phyloP scores from a whole-genome alignment of 2,797 vertebrate genomes.

The Falco peregrinus region DNA sequence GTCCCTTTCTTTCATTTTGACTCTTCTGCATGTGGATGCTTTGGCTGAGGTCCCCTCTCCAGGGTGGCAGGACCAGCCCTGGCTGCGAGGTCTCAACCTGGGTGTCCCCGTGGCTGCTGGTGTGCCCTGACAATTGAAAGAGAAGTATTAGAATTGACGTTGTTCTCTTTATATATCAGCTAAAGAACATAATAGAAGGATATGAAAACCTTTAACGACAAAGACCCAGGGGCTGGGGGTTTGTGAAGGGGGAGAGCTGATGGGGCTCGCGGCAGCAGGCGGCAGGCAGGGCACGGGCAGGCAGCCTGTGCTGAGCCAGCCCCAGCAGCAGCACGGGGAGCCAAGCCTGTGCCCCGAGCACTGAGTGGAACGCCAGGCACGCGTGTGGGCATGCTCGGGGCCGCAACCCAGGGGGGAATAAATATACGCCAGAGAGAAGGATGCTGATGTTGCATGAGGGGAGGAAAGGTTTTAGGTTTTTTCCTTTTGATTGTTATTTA shows the following conservation, averaged over 20 bases:
- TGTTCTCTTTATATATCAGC: neutral
- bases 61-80: neutral
- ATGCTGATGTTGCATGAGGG: accelerated
- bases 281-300: neutral
- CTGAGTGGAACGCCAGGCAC: neutral
- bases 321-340: too few species aligned
- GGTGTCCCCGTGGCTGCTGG: neutral
- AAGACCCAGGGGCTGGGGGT: neutral
- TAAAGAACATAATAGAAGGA: neutral
- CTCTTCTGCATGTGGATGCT: neutral
- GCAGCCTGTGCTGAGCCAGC: too few species aligned
- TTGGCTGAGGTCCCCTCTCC: neutral
- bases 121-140: neutral
- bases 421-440: neutral
- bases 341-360: neutral
- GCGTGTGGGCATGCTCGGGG: accelerated
- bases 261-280: accelerated
- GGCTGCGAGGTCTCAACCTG: neutral
- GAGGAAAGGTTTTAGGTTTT: neutral
- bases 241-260: accelerated
- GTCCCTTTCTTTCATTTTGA: neutral
- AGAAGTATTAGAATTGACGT: neutral
- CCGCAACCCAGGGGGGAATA: too few species aligned
- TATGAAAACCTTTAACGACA: neutral
- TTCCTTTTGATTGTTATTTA: neutral